These are phyloP conservation scores for Coilia nasus DNA, from an alignment of 2,797 vertebrate species.

Conservation along the genomic window DNA sequence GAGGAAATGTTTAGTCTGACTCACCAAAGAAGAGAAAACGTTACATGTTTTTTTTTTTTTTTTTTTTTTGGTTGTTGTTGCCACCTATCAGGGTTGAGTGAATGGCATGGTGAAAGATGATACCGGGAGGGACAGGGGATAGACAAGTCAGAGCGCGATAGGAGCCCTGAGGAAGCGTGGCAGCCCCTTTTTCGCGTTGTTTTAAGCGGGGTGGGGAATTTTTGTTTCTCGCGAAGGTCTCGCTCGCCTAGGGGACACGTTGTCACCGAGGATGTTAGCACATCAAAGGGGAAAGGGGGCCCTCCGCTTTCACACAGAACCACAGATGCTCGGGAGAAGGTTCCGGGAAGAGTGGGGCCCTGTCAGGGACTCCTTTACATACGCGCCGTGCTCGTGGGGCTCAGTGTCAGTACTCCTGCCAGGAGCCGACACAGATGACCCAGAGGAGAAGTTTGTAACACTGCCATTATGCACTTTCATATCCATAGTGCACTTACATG, in stretches of 20 bases:
- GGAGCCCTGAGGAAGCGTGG: background rate
- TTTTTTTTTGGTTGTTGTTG: background rate
- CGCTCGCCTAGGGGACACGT: background rate
- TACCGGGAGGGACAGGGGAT: background rate
- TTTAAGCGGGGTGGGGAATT: background rate
- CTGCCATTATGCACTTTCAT: background rate
- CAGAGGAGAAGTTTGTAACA: background rate
- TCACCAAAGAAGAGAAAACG: background rate
- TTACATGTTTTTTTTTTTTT: background rate
- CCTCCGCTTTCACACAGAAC: background rate
- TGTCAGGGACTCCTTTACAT: background rate
- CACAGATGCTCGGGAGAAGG: background rate
- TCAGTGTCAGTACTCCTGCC: background rate
- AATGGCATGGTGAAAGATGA: no score
- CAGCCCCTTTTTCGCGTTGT: background rate
- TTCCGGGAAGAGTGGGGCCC: background rate
- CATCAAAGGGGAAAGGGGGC: slow-evolving; percentile 13
- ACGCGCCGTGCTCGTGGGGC: background rate
- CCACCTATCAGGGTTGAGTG: background rate
- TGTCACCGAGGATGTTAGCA: slow-evolving; percentile 2
- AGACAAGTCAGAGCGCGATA: background rate
- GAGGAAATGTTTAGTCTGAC: background rate
- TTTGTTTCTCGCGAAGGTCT: background rate
- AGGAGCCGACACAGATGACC: background rate
- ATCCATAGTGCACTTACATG: background rate